Conservation (phyloP, 1,140 invertebrate genomes). For the Bombus consobrinus region DNA sequence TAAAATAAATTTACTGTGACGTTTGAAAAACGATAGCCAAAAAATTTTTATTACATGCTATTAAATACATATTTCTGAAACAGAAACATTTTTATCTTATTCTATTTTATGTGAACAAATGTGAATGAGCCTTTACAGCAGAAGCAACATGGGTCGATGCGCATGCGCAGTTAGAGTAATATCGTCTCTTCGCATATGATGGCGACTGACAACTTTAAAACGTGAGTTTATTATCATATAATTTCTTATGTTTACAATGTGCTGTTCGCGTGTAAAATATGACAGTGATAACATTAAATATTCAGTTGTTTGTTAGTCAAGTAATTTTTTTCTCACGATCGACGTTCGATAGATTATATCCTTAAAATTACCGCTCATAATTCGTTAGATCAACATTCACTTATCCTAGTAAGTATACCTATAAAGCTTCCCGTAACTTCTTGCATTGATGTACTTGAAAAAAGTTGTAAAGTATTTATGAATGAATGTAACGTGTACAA, state of each 20-base stretch:
- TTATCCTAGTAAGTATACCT: constrained; percentile 70
- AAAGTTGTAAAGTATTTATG: constrained; percentile 44
- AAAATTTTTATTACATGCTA: neutral
- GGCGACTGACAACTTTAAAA: constrained; percentile 82
- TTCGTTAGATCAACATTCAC: constrained; percentile 70
- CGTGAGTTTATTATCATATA: constrained; percentile 78
- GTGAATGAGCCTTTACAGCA: constrained; percentile 66
- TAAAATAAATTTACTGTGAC: too few relatives aligned
- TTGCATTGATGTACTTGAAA: constrained; percentile 39
- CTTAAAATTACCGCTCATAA: constrained; percentile 63
- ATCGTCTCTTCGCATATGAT: constrained; percentile 76
- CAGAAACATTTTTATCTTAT: constrained; percentile 34
- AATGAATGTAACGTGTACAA: constrained; percentile 9
- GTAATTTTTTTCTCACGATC: constrained; percentile 17
- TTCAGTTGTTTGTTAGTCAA: constrained; percentile 6
- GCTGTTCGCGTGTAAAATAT: constrained; percentile 58
- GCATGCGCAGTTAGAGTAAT: constrained; percentile 71
- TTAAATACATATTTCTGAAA: constrained; percentile 10
- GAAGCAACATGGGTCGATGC: constrained; percentile 57
- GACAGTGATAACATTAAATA: constrained; percentile 30
- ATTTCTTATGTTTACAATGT: constrained; percentile 61
- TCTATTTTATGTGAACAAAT: constrained; percentile 58
- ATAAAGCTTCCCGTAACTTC: constrained; percentile 68
- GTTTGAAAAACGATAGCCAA: too few relatives aligned
- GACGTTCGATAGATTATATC: constrained; percentile 24